Conservation (phyloP, 2,888 invertebrate species). For the Euplagia quadripunctaria region DNA sequence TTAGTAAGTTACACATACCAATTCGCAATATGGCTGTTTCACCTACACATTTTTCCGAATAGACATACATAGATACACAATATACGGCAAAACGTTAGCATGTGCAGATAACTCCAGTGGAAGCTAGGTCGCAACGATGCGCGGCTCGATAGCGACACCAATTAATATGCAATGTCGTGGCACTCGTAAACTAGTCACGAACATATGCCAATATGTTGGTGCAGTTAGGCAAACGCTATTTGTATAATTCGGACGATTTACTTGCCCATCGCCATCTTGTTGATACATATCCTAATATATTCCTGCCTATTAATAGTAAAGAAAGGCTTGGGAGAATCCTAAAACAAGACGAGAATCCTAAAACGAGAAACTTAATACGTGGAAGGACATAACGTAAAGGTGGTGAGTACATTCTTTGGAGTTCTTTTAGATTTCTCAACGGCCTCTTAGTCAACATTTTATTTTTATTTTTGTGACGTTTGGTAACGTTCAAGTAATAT, state of each 20-base stretch:
- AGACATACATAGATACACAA: conserved; percentile 28
- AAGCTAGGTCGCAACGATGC: conserved; percentile 79
- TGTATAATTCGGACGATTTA: conserved; percentile 82
- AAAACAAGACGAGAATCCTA: no score
- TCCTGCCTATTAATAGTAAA: conserved; percentile 34
- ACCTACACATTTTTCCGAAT: conserved; percentile 6
- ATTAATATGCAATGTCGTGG: conserved; percentile 86
- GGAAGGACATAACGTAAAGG: background rate
- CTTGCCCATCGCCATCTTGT: conserved; percentile 59
- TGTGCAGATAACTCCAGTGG: conserved; percentile 54
- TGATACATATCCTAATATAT: conserved; percentile 26
- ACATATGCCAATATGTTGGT: conserved; percentile 85
- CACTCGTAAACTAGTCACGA: conserved; percentile 86
- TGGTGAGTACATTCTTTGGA: background rate
- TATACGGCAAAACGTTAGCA: conserved; percentile 46
- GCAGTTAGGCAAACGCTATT: conserved; percentile 83
- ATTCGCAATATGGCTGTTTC: no score
- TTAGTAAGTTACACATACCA: background rate
- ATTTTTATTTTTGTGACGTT: no score
- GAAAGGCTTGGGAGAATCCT: conserved; percentile 2
- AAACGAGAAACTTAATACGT: background rate
- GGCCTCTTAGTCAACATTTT: no score
- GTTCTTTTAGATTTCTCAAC: background rate
- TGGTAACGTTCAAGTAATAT: no score
- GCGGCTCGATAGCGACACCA: conserved; percentile 82